Evolutionary conservation across 2,888 invertebrate genomes (phyloP).

Genomic region (Eulithis testata): DNA sequence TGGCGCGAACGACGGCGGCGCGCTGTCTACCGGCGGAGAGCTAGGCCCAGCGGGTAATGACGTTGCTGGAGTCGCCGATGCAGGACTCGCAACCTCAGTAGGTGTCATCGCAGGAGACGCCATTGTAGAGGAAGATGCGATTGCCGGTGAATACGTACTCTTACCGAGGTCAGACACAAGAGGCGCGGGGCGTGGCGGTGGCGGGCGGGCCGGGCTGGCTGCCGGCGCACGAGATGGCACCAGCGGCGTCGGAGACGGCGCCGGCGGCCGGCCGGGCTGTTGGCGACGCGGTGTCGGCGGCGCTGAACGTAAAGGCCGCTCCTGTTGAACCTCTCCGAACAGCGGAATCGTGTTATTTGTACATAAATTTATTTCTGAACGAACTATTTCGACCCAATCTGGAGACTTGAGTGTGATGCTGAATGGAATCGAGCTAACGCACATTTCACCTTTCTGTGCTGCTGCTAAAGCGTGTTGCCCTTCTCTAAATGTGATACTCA

Average conservation of each 20-base stretch:
- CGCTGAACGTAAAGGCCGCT: conserved; percentile 72
- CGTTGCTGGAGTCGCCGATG: conserved; percentile 56
- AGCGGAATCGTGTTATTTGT: conserved; percentile 93
- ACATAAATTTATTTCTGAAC: conserved; percentile 93
- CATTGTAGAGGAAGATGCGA: conserved; percentile 50
- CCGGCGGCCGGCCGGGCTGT: conserved; percentile 86
- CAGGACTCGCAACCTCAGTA: conserved; percentile 50
- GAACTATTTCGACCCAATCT: conserved; percentile 93
- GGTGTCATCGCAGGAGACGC: conserved; percentile 51
- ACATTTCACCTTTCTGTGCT: conserved; percentile 81
- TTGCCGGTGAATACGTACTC: conserved; percentile 27
- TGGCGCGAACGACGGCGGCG: conserved; percentile 78
- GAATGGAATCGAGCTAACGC: conserved; percentile 87
- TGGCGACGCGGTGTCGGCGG: conserved; percentile 80
- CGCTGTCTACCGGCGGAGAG: conserved; percentile 73
- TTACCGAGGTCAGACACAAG: conserved; percentile 80
- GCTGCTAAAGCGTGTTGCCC: conserved; percentile 95
- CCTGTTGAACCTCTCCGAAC: conserved; percentile 75
- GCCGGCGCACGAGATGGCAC: conserved; percentile 75
- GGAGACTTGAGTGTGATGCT: conserved; percentile 91
- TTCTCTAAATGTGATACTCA: conserved; percentile 96
- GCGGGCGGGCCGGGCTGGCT: conserved; percentile 80
- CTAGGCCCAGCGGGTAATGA: conserved; percentile 12
- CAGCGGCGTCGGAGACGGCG: conserved; percentile 82
- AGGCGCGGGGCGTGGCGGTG: conserved; percentile 85